Percentiles rank a stretch among this genome's conserved stretches.
Evolutionary conservation across 2,797 vertebrate species (phyloP).

Genomic region (Enteromius anoplus): DNA sequence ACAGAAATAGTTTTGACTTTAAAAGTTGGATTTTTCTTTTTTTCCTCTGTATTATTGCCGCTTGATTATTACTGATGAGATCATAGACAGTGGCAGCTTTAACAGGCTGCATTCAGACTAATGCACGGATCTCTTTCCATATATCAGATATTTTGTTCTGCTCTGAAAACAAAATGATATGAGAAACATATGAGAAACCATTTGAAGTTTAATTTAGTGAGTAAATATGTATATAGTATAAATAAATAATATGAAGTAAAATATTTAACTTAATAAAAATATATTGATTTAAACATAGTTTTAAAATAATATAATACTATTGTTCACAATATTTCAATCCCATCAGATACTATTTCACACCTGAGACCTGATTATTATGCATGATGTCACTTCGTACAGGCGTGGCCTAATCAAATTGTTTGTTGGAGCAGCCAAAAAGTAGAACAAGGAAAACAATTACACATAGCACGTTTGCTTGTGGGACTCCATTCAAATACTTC

Average conservation of each 20-base stretch:
- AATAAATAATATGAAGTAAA: neutral
- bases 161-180: no score
- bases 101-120: no score
- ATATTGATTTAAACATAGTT: neutral
- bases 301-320: neutral
- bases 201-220: neutral
- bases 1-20: no score
- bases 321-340: neutral
- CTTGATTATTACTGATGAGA: no score
- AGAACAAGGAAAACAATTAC: neutral
- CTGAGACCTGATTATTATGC: neutral
- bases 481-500: constrained; percentile 16
- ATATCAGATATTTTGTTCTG: no score
- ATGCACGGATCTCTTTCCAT: no score
- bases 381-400: neutral
- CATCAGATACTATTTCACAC: neutral
- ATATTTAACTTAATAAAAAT: neutral
- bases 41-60: no score
- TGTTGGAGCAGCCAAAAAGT: neutral
- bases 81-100: no score
- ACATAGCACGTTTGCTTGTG: neutral
- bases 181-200: neutral
- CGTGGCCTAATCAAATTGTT: neutral
- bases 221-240: no score
- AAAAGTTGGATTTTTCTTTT: no score